A percentile compares a stretch with the other conserved stretches of the same genome.
These are phyloP conservation scores for Diceros bicornis DNA, from an alignment of 2,797 vertebrate genomes.

Conservation along the genomic window DNA sequence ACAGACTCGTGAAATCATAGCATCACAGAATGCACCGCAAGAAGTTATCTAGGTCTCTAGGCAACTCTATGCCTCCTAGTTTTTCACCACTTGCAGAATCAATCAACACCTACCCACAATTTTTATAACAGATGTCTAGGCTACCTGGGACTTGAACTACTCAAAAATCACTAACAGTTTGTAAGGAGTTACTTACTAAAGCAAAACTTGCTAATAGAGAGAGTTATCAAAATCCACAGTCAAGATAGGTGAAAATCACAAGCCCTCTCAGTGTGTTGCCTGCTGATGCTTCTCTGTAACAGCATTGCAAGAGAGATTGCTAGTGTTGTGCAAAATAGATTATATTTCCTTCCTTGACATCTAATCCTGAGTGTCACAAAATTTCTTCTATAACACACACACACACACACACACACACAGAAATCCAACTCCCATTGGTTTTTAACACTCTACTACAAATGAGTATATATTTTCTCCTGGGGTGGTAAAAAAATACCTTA, in stretches of 20 bases:
- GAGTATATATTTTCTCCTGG: not conserved
- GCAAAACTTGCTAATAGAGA: not conserved
- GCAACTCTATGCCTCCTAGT: not conserved
- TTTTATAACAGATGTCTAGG: not conserved
- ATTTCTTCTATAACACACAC: not conserved
- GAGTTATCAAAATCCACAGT: not conserved
- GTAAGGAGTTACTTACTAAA: not conserved
- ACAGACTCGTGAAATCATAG: not conserved
- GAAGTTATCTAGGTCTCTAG: not conserved
- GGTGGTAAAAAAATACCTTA: not conserved
- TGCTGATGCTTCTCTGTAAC: not conserved
- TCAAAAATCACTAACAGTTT: conserved; percentile 3
- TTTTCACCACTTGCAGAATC: not conserved
- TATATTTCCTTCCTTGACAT: not conserved
- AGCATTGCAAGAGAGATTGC: not conserved
- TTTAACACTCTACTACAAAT: not conserved
- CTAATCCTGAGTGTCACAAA: not conserved
- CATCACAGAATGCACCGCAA: not conserved
- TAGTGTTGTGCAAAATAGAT: not conserved
- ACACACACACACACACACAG: not conserved
- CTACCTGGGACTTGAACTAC: not conserved
- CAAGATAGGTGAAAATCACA: not conserved
- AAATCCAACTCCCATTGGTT: not conserved
- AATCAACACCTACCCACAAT: not conserved
- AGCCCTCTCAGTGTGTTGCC: not conserved